Evolutionary conservation across 2,888 invertebrate species (phyloP), one percentile per base, ranked within the genome.

Genomic region (Tetropium fuscum): DNA sequence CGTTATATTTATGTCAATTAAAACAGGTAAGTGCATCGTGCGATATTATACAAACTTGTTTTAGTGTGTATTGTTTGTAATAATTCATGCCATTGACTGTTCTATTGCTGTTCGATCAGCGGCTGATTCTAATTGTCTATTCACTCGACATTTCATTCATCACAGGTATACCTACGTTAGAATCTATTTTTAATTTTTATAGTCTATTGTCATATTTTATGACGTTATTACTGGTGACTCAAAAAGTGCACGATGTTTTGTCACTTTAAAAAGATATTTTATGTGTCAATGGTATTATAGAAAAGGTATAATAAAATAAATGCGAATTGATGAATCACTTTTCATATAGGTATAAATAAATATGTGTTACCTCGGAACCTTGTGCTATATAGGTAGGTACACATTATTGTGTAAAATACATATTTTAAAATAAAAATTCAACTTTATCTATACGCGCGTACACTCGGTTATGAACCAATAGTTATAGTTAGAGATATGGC

Each of bases 261-360:
- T 51, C 51, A 51, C 10, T 19, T 11, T 38, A 22, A 48, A 48
- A 19, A 40, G 27, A 11, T 51, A 27, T 25, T 3, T 11, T 34
- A 22, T 11, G 11, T n/a, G n/a, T n/a, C n/a, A n/a, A n/a, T n/a
- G 19, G 19, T 22, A 20, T 51, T 40, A 22, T 27, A 40, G 16
- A 18, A 48, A 36, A 0, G 10, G 11, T 27, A 18, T 40, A 15
- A 5, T 27, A 25, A 51, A n/a, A n/a, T n/a, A n/a, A n/a, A n/a
- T n/a, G n/a, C n/a, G n/a, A n/a, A n/a, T n/a, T n/a, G 18, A 27
- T 51, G 40, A 51, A 7, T 51, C 51, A 51, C 7, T 38, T 51
- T 51, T 51, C 18, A 51, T 51, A 16, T 13, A 36, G n/a, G n/a
- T n/a, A 36, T 13, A 22, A n/a, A 18, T 27, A 15, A 16, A n/a